These are phyloP conservation scores for Natator depressus DNA, from an alignment of 2,113 vertebrate species.

Conservation along the genomic window DNA sequence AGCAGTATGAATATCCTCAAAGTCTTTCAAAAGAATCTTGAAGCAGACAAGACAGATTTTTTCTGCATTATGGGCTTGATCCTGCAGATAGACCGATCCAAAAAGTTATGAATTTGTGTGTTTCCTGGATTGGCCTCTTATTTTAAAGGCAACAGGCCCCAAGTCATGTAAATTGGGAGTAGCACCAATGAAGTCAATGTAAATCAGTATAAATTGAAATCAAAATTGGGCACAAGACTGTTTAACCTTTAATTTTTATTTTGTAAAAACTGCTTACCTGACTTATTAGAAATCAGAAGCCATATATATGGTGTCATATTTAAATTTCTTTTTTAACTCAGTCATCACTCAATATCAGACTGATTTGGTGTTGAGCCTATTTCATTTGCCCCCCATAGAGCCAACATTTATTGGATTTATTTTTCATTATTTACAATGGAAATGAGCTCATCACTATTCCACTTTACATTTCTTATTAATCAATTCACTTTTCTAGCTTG, in stretches of 20 bases:
- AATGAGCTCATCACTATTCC: conserved; percentile 54
- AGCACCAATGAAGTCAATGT: not conserved
- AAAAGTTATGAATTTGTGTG: not conserved
- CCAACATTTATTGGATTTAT: conserved; percentile 14
- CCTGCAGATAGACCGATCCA: not conserved
- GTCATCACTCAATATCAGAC: not conserved
- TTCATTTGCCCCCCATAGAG: conserved; percentile 13
- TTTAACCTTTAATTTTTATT: not conserved
- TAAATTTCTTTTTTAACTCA: not conserved
- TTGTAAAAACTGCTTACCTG: not conserved
- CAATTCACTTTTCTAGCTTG: conserved; percentile 47
- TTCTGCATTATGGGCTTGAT: not conserved
- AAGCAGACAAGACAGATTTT: not conserved
- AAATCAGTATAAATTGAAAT: not conserved
- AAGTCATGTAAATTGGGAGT: not conserved
- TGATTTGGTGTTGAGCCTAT: not conserved
- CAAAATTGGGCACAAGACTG: not conserved
- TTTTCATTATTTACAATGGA: conserved; percentile 53
- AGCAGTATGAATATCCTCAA: not conserved
- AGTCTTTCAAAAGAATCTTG: not conserved
- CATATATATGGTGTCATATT: not conserved
- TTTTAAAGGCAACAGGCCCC: not conserved
- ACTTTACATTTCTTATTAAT: conserved; percentile 44
- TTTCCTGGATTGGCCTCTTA: not conserved
- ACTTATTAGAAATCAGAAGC: rapidly evolving